phyloP scores from a whole-genome alignment of 2,888 invertebrate genomes.

The Cenopis cana region DNA sequence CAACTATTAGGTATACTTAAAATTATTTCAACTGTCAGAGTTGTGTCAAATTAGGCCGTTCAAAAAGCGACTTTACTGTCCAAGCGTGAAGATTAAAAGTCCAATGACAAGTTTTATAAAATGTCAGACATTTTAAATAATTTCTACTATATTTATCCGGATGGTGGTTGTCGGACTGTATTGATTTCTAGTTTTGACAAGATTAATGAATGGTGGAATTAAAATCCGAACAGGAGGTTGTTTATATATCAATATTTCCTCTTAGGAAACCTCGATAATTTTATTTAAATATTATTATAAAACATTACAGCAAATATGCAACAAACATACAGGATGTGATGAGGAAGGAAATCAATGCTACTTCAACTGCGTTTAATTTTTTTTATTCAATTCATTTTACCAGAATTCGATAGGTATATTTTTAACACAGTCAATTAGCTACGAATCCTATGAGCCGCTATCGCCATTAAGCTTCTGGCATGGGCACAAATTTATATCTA shows the following conservation, averaged over 20 bases:
- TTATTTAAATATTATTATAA: not conserved
- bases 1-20: too few species aligned
- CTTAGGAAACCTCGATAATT: not conserved
- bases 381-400: not conserved
- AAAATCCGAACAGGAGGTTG: not conserved
- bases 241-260: not conserved
- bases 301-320: too few species aligned
- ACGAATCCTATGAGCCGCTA: not conserved
- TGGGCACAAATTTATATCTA: not conserved
- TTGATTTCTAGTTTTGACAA: too few species aligned
- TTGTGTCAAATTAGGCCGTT: too few species aligned
- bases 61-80: too few species aligned
- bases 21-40: too few species aligned
- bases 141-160: too few species aligned
- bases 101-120: too few species aligned
- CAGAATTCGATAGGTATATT: not conserved
- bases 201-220: not conserved
- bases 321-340: not conserved
- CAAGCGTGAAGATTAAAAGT: too few species aligned
- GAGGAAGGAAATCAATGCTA: not conserved
- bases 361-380: not conserved
- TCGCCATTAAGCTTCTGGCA: not conserved
- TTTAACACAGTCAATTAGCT: not conserved
- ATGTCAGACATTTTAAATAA: too few species aligned
- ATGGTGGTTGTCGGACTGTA: too few species aligned